These are phyloP conservation scores for Spizaetus ornatus DNA, from an alignment of 2,113 vertebrate genomes.

Conservation along the genomic window DNA sequence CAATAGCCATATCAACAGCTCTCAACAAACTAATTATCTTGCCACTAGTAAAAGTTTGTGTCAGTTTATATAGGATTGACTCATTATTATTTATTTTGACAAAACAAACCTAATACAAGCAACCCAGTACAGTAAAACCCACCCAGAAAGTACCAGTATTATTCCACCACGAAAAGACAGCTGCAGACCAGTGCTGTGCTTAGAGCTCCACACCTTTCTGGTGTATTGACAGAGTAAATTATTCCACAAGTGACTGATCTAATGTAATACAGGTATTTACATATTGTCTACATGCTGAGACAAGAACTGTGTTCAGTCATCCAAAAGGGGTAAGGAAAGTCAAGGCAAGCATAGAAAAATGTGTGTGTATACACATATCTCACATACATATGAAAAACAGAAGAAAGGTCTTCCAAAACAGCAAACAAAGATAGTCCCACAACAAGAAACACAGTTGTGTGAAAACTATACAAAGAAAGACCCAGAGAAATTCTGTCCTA, in stretches of 20 bases:
- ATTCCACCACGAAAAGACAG: background rate
- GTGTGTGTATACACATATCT: background rate
- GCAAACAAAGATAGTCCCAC: background rate
- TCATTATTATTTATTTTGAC: background rate
- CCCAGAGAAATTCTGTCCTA: background rate
- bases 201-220: background rate
- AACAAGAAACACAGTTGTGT: background rate
- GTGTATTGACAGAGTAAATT: background rate
- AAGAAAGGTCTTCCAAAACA: background rate
- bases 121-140: background rate
- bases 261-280: background rate
- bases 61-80: background rate
- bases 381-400: fast-evolving
- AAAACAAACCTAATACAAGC: background rate
- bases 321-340: conserved; percentile 43
- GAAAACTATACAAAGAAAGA: background rate
- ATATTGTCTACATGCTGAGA: background rate
- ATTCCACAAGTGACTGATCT: background rate
- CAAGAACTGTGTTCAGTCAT: conserved; percentile 21
- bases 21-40: background rate
- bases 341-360: background rate
- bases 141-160: background rate
- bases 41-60: background rate
- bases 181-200: background rate
- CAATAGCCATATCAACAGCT: background rate